A percentile compares a stretch with the other conserved stretches of the same genome.
phyloP scores from a whole-genome alignment of 2,888 invertebrate genomes.

The Lithophane semibrunnea region DNA sequence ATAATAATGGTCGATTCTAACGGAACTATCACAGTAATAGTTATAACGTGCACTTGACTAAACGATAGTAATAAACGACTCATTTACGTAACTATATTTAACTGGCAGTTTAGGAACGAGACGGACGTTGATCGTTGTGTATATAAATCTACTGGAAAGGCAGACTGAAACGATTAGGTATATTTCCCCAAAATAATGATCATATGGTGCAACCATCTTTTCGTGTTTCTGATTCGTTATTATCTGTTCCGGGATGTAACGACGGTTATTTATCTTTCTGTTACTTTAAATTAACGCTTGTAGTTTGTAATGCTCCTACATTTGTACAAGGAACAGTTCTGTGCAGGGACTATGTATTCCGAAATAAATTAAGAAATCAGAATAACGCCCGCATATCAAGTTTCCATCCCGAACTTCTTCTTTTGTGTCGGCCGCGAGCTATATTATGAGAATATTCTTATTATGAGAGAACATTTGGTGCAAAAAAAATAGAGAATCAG shows the following conservation, averaged over 20 bases:
- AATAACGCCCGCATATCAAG: neutral
- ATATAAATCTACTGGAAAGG: neutral
- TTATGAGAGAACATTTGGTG: neutral
- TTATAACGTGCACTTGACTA: slow-evolving; percentile 24
- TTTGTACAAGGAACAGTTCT: neutral
- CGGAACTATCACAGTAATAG: slow-evolving; percentile 14
- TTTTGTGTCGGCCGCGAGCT: neutral
- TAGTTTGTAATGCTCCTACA: neutral
- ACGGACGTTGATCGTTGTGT: neutral
- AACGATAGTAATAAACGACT: slow-evolving; percentile 7
- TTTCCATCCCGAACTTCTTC: neutral
- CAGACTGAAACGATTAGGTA: slow-evolving; percentile 3
- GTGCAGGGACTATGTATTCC: neutral
- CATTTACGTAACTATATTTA: slow-evolving; percentile 17
- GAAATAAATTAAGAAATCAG: neutral
- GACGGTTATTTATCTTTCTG: slow-evolving; percentile 1
- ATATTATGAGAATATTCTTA: neutral
- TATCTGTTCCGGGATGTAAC: slow-evolving; percentile 15
- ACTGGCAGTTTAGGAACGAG: neutral
- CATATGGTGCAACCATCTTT: neutral
- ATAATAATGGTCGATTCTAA: slow-evolving; percentile 16
- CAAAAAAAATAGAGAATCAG: neutral
- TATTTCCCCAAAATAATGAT: slow-evolving; percentile 14
- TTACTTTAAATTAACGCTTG: neutral
- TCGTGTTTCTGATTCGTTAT: neutral